phyloP scores from a whole-genome alignment of 2,113 vertebrate genomes.

The Menura novaehollandiae region DNA sequence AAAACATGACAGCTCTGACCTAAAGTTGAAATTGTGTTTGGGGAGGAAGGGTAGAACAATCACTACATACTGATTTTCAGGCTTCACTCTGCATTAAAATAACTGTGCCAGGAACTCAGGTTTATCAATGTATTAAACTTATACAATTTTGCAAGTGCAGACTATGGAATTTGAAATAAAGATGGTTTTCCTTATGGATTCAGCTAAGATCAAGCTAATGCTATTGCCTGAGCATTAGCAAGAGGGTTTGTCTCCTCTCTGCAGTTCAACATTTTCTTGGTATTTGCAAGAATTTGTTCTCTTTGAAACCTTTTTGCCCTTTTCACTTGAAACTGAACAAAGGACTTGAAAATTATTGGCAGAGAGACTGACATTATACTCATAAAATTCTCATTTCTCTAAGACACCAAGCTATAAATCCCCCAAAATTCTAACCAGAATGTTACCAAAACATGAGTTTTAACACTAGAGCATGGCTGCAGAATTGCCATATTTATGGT shows the following conservation, averaged over 20 bases:
- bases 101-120: background rate
- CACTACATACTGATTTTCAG: background rate
- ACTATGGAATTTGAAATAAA: background rate
- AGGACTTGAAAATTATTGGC: background rate
- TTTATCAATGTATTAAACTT: background rate
- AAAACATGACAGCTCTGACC: background rate
- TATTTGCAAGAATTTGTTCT: background rate
- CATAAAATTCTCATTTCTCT: background rate
- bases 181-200: background rate
- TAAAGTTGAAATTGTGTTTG: background rate
- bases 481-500: background rate
- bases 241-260: background rate
- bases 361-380: background rate
- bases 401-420: background rate
- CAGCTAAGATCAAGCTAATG: background rate
- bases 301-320: background rate
- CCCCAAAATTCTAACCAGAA: background rate
- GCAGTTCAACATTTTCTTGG: background rate
- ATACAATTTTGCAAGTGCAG: background rate
- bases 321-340: background rate
- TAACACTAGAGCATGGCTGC: background rate
- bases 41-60: background rate
- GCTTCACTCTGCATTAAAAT: background rate
- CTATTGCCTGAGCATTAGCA: background rate
- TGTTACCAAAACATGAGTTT: background rate